Evolutionary conservation across 37 sponge, comb jelly and placozoan genomes (phyloP).

Genomic region (Lycopodina hypogea): DNA sequence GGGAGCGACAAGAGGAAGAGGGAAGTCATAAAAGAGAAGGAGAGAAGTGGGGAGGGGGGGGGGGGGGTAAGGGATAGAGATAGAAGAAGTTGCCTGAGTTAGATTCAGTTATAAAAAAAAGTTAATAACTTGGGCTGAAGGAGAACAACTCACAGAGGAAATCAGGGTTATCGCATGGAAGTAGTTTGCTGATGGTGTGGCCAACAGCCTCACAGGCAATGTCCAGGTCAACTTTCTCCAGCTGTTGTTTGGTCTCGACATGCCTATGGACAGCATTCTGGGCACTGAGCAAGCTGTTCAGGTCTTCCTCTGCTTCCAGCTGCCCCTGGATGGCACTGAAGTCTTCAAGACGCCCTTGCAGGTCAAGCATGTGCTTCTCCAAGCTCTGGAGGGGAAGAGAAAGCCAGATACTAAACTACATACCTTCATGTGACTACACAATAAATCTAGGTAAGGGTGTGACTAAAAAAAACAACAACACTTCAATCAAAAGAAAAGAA

Average conservation of each 20-base stretch:
- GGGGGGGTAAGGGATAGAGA: background rate
- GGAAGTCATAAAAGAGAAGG: background rate
- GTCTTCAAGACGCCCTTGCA: constrained; percentile 15
- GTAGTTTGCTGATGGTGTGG: constrained; percentile 25
- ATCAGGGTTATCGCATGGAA: constrained; percentile 34
- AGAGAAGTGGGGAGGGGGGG: background rate
- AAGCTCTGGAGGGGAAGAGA: constrained; percentile 17
- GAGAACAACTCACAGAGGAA: constrained; percentile 37
- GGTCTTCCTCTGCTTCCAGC: constrained; percentile 29
- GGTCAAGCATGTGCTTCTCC: constrained; percentile 21
- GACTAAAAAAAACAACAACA: too few species aligned
- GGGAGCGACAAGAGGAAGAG: too few species aligned
- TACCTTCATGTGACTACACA: background rate
- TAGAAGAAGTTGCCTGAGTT: background rate
- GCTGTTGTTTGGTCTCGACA: constrained; percentile 41
- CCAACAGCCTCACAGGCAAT: constrained; percentile 22
- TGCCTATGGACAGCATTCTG: constrained; percentile 43
- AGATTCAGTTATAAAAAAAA: too few species aligned
- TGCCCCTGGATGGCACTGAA: constrained; percentile 24
- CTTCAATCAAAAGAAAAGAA: too few species aligned
- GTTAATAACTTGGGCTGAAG: too few species aligned
- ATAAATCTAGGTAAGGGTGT: too few species aligned
- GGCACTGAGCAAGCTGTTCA: constrained; percentile 10
- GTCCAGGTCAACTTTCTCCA: constrained; percentile 36
- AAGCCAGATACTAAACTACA: background rate